Evolutionary conservation across 2,797 vertebrate species (phyloP).

Genomic region (Otus scops): DNA sequence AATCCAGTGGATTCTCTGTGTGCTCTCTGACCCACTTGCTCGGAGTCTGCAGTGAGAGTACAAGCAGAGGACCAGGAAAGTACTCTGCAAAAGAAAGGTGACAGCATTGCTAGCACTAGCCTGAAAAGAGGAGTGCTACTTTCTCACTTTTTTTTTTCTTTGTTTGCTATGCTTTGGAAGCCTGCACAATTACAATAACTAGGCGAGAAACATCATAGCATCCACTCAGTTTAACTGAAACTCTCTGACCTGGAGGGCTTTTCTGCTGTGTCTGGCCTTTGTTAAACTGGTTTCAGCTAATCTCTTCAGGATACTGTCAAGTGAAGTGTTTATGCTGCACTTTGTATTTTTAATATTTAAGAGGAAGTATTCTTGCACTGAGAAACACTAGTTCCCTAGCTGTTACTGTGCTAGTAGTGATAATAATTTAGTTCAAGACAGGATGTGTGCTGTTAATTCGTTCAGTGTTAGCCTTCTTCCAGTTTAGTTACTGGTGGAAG

Average conservation of each 20-base stretch:
- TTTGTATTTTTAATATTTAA: conserved; percentile 29
- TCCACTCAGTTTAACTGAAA: not conserved
- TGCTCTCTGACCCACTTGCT: not conserved
- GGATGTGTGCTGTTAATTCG: not conserved
- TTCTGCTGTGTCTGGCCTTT: not conserved
- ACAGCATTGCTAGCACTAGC: not conserved
- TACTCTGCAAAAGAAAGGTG: not conserved
- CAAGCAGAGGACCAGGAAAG: not conserved
- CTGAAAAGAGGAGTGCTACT: not conserved
- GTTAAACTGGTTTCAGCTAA: not conserved
- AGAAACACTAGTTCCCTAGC: not conserved
- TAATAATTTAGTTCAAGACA: not conserved
- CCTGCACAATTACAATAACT: not conserved
- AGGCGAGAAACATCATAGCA: not conserved
- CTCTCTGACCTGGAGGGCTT: not conserved
- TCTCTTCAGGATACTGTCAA: not conserved
- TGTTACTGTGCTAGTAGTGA: not conserved
- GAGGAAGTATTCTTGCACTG: not conserved
- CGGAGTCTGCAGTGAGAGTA: not conserved
- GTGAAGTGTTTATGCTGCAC: not conserved
- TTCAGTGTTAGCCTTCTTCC: not conserved
- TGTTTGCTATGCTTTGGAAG: not conserved
- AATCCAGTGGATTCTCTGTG: not conserved
- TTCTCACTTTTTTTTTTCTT: not conserved
- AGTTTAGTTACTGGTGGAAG: not conserved